phyloP scores from a whole-genome alignment of 2,888 invertebrate genomes.

The Pachymerium ferrugineum region DNA sequence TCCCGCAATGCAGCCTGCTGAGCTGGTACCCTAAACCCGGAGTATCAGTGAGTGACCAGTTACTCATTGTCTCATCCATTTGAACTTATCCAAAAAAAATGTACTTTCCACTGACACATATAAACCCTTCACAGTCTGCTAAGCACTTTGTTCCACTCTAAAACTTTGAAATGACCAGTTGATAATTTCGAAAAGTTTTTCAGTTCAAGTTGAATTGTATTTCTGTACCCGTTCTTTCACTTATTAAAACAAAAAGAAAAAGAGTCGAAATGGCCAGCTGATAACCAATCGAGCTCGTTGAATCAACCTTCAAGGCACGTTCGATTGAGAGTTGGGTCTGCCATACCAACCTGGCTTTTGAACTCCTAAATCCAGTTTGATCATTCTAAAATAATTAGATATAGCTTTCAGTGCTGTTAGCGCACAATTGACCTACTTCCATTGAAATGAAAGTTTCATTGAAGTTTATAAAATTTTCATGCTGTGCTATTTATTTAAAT shows the following conservation, averaged over 20 bases:
- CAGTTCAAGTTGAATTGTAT: neutral
- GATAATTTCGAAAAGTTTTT: neutral
- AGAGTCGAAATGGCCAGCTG: neutral
- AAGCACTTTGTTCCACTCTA: neutral
- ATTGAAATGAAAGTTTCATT: too few relatives aligned
- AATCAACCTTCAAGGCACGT: neutral
- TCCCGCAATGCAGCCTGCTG: slow-evolving; percentile 4
- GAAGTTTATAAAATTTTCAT: too few relatives aligned
- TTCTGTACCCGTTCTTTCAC: neutral
- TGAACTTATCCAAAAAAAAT: neutral
- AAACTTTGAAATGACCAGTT: too few relatives aligned
- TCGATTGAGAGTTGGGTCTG: neutral
- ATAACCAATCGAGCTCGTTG: neutral
- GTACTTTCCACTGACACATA: too few relatives aligned
- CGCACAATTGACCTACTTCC: too few relatives aligned
- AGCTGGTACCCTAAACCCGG: neutral
- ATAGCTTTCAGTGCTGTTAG: too few relatives aligned
- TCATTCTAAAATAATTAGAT: neutral
- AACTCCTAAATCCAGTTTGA: neutral
- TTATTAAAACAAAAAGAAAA: neutral
- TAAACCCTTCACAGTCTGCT: neutral
- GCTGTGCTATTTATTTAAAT: too few relatives aligned
- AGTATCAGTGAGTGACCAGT: neutral
- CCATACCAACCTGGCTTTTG: neutral
- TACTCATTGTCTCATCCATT: neutral